Conservation (phyloP, 2,113 vertebrate genomes). For the Aphyosemion australe region DNA sequence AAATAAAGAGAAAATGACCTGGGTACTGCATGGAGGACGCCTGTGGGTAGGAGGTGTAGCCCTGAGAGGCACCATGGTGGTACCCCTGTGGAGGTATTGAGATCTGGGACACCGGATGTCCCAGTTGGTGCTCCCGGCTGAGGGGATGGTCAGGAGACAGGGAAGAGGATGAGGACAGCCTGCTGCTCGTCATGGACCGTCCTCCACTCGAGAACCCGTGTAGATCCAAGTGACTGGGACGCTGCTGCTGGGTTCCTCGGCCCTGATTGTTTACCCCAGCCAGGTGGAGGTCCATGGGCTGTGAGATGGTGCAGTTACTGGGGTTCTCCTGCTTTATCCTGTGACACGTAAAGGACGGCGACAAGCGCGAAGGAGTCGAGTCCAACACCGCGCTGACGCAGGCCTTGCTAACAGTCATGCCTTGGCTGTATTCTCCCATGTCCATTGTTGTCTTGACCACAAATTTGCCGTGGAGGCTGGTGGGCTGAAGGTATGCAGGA, state of each 20-base stretch:
- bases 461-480: conserved; percentile 89
- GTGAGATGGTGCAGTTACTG: conserved; percentile 82
- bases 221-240: conserved; percentile 73
- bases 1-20: conserved; percentile 75
- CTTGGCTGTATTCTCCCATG: conserved; percentile 85
- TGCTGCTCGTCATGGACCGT: conserved; percentile 76
- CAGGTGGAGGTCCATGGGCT: conserved; percentile 79
- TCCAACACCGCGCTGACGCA: conserved; percentile 72
- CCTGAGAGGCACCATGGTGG: conserved; percentile 76
- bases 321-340: conserved; percentile 92
- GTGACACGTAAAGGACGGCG: conserved; percentile 77
- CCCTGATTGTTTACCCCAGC: conserved; percentile 69
- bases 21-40: conserved; percentile 84
- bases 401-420: conserved; percentile 82
- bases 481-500: conserved; percentile 88
- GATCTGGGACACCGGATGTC: conserved; percentile 80
- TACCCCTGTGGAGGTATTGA: conserved; percentile 84
- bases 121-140: conserved; percentile 84
- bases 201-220: conserved; percentile 83
- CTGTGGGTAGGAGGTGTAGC: conserved; percentile 86
- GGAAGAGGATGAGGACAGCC: conserved; percentile 85
- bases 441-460: conserved; percentile 89
- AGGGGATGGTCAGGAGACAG: conserved; percentile 86
- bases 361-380: conserved; percentile 47
- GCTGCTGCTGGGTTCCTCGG: conserved; percentile 80